Evolutionary conservation across 2,113 vertebrate species (phyloP), one percentile per base, ranked within the genome.

Genomic region (Marmota monax): DNA sequence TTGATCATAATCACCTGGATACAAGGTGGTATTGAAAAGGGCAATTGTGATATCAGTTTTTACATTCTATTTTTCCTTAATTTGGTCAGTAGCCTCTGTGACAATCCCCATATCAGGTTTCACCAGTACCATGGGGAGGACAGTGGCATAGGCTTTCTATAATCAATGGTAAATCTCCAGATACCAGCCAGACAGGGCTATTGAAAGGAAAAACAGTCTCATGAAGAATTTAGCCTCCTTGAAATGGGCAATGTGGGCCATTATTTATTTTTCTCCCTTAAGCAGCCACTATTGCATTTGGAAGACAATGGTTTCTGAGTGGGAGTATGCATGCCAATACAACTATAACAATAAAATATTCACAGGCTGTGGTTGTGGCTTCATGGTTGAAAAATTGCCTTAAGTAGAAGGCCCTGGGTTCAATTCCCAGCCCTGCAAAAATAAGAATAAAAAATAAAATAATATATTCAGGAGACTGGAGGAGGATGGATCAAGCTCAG

Each of bases 401-500:
- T 7, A 22, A 7, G 7, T 18, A 23, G 58, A 61, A 61, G 22
- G 58, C 7, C 7, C 58, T 61, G 58, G 23, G 22, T 61, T 61
- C 23, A 25, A 61, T 61, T 7, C 23, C 22, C 58, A 61, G 20
- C 58, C 58, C 23, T 61, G 58, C 6, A 23, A 61, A 61, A 58
- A 61, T 23, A 61, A 61, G 42, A 45, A 45, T 45, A 45, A 45
- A 45, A 45, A 45, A 8, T 45, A 56, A 29, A 39, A 48, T 8
- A 61, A 61, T 61, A 9, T 61, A 61, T 61, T 61, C 58, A 61
- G 58, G 9, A 90, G 84, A 27, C 39, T 53, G 48, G 5, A 39
- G 34, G 2, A 92, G 67, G 32, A 17, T 51, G 0, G 9, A 4
- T 39, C 7, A 0, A 25, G 14, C 1, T 0, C 10, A 0, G 14